These are phyloP conservation scores for Ivindomyrus marchei DNA, from an alignment of 2,113 vertebrate genomes.

Conservation along the genomic window DNA sequence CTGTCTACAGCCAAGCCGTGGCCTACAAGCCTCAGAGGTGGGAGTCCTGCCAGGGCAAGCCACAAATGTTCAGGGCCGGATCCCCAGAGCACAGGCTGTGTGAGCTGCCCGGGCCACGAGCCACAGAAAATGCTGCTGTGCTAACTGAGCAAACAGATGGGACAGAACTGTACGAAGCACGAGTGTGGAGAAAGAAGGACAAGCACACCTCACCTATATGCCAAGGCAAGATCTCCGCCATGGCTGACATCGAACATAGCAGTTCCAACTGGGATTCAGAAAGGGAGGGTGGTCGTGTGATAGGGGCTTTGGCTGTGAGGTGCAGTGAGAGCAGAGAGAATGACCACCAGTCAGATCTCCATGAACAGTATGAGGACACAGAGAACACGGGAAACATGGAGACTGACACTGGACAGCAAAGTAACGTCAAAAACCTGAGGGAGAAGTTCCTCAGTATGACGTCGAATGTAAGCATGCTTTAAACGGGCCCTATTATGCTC, in stretches of 20 bases:
- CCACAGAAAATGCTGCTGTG: slow-evolving; percentile 58
- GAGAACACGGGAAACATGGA: slow-evolving; percentile 27
- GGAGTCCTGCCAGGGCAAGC: not conserved
- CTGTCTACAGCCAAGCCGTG: not conserved
- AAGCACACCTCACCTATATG: slow-evolving; percentile 60
- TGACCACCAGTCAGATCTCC: slow-evolving; percentile 10
- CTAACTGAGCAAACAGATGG: slow-evolving; percentile 48
- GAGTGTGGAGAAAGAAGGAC: not conserved
- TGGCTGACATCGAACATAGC: slow-evolving; percentile 65
- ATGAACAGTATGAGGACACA: slow-evolving; percentile 15
- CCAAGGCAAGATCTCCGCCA: slow-evolving; percentile 71
- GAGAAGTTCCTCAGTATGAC: slow-evolving; percentile 78
- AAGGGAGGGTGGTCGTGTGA: slow-evolving; percentile 43
- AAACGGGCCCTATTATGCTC: not conserved
- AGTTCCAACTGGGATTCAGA: slow-evolving; percentile 68
- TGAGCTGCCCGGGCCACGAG: slow-evolving; percentile 57
- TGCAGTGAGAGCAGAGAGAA: not conserved
- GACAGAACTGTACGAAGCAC: slow-evolving; percentile 26
- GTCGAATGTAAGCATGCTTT: slow-evolving; percentile 40
- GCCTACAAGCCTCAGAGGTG: not conserved
- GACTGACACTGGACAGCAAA: slow-evolving; percentile 46
- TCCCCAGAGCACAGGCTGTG: slow-evolving; percentile 47
- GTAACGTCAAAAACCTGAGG: slow-evolving; percentile 76
- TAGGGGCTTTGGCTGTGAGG: not conserved
- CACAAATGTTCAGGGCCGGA: slow-evolving; percentile 37